These are phyloP conservation scores for Rhynchophorus ferrugineus DNA, from an alignment of 1,140 invertebrate species.

Conservation along the genomic window DNA sequence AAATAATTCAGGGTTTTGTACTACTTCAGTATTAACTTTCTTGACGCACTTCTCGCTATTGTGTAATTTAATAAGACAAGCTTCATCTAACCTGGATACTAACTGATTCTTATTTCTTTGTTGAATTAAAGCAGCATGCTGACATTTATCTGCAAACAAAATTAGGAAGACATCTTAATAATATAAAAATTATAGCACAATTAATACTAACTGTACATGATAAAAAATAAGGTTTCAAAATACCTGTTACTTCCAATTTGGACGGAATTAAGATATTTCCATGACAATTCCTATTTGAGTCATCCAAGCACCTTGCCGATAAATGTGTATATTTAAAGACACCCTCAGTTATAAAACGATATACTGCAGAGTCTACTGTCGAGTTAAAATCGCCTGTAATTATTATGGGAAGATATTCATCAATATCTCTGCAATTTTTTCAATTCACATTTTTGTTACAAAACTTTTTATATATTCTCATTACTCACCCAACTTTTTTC, in stretches of 20 bases:
- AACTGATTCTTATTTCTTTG: constrained; percentile 33
- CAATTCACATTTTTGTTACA: too few species aligned
- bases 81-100: constrained; percentile 15
- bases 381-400: constrained; percentile 89
- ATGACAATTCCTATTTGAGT: constrained; percentile 1
- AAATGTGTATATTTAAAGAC: constrained; percentile 51
- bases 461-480: too few species aligned
- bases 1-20: constrained; percentile 29
- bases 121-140: constrained; percentile 49
- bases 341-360: constrained; percentile 64
- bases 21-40: constrained; percentile 2
- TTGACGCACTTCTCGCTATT: constrained; percentile 26
- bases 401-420: constrained; percentile 64
- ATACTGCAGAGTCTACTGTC: constrained; percentile 60
- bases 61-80: constrained; percentile 25
- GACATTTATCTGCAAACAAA: constrained; percentile 50
- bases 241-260: constrained; percentile 47
- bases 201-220: not conserved
- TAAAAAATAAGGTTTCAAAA: too few species aligned
- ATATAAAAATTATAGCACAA: constrained; percentile 1
- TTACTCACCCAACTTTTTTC: too few species aligned
- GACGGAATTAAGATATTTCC: constrained; percentile 44
- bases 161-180: not conserved
- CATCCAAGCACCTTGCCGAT: constrained; percentile 32
- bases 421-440: constrained; percentile 9